phyloP scores from a whole-genome alignment of 2,113 vertebrate genomes.

The Zingel zingel region DNA sequence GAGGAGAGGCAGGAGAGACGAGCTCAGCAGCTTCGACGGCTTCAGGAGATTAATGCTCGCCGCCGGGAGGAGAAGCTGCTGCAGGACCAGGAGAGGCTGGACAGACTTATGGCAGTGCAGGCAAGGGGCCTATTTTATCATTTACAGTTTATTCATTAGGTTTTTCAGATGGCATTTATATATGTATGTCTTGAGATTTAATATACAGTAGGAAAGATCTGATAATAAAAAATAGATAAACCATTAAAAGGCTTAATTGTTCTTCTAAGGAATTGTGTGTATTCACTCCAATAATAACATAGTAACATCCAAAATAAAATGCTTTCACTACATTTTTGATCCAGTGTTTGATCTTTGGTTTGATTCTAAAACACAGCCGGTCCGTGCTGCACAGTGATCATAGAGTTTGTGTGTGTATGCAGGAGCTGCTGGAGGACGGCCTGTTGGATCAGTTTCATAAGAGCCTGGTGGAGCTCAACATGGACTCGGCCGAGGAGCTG shows the following conservation, averaged over 20 bases:
- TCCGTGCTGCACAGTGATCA: not conserved
- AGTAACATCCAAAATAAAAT: not conserved
- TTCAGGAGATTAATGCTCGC: constrained; percentile 94
- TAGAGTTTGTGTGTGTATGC: constrained; percentile 56
- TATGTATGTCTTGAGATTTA: not conserved
- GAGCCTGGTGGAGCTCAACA: constrained; percentile 94
- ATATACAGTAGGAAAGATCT: not conserved
- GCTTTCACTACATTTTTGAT: not conserved
- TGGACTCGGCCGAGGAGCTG: constrained; percentile 97
- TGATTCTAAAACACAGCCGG: not conserved
- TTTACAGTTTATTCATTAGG: not conserved
- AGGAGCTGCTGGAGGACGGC: constrained; percentile 85
- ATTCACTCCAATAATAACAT: not conserved
- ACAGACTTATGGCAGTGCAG: constrained; percentile 91
- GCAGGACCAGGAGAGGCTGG: constrained; percentile 94
- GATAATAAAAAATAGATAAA: not conserved
- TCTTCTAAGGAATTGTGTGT: not conserved
- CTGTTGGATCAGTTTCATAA: constrained; percentile 91
- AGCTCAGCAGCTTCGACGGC: constrained; percentile 92
- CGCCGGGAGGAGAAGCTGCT: constrained; percentile 94
- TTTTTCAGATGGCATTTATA: not conserved
- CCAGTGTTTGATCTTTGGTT: not conserved
- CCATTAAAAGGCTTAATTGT: not conserved
- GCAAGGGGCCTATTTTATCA: constrained; percentile 65
- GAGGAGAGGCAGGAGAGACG: constrained; percentile 94